Evolutionary conservation across 2,888 invertebrate genomes (phyloP).

Genomic region (Hydroisotoma schaefferi): DNA sequence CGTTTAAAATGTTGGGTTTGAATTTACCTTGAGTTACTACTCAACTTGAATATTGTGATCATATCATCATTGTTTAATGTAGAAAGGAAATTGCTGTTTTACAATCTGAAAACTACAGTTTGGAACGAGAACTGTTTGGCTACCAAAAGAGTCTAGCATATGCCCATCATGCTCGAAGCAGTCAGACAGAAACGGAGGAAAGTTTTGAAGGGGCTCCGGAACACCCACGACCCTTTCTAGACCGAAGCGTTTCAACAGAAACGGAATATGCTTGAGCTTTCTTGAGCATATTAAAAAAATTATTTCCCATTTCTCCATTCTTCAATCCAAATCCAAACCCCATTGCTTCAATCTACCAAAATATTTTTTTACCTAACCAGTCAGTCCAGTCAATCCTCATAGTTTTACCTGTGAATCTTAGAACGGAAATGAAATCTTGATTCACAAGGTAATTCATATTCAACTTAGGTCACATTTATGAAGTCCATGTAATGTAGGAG

Average conservation of each 20-base stretch:
- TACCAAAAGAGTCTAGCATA: slow-evolving; percentile 75
- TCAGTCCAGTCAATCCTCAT: too few species aligned
- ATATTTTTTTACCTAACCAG: too few species aligned
- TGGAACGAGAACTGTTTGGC: slow-evolving; percentile 76
- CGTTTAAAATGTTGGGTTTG: too few species aligned
- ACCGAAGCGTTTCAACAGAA: slow-evolving; percentile 64
- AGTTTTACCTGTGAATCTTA: too few species aligned
- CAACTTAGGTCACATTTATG: too few species aligned
- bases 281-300: too few species aligned
- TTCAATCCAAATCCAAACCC: background rate
- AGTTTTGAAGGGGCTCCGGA: slow-evolving; percentile 37
- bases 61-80: too few species aligned
- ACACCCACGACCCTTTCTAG: slow-evolving; percentile 50
- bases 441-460: too few species aligned
- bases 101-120: slow-evolving; percentile 77
- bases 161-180: slow-evolving; percentile 55
- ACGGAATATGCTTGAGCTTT: slow-evolving; percentile 67
- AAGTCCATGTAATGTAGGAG: too few species aligned
- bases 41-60: too few species aligned
- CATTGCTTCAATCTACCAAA: background rate
- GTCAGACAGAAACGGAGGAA: slow-evolving; percentile 23
- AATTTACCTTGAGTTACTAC: too few species aligned
- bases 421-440: too few species aligned
- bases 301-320: background rate
- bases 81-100: slow-evolving; percentile 73